These are phyloP conservation scores for Pomatostomus ruficeps DNA, from an alignment of 2,113 vertebrate genomes.

Conservation along the genomic window DNA sequence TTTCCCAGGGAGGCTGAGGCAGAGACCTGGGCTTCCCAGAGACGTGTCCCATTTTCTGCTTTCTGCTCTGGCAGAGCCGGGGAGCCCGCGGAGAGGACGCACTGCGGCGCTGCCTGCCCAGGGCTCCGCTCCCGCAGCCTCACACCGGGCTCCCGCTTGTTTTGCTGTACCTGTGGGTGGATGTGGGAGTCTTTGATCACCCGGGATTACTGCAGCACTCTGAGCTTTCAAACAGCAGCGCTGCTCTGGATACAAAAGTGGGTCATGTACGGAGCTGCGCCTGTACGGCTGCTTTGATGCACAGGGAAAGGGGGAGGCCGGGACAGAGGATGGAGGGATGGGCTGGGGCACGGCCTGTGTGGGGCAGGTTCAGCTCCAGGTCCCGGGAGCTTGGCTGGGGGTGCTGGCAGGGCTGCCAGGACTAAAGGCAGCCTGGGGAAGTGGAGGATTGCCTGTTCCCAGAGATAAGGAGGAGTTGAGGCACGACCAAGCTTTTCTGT, in stretches of 20 bases:
- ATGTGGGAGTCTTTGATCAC: neutral
- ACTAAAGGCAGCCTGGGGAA: neutral
- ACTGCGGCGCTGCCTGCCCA: neutral
- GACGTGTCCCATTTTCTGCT: neutral
- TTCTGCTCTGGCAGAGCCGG: neutral
- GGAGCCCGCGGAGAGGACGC: neutral
- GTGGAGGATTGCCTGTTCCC: neutral
- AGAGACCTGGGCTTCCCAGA: neutral
- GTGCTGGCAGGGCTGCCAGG: neutral
- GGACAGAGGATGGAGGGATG: neutral
- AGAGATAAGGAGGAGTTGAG: neutral
- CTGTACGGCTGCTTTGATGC: neutral
- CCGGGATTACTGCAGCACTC: neutral
- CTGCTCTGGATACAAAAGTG: neutral
- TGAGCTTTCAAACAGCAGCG: neutral
- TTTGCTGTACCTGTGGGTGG: neutral
- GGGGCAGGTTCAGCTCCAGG: neutral
- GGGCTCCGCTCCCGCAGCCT: neutral
- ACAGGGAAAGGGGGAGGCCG: neutral
- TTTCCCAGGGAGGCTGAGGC: neutral
- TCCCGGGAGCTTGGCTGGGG: fast-evolving
- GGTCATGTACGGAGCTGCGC: neutral
- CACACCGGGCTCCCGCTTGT: fast-evolving
- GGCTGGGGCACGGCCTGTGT: fast-evolving
- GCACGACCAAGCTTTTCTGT: fast-evolving